Base-by-base conservation (phyloP, 2,888 invertebrate genomes). In the Blastobasis adustella region DNA sequence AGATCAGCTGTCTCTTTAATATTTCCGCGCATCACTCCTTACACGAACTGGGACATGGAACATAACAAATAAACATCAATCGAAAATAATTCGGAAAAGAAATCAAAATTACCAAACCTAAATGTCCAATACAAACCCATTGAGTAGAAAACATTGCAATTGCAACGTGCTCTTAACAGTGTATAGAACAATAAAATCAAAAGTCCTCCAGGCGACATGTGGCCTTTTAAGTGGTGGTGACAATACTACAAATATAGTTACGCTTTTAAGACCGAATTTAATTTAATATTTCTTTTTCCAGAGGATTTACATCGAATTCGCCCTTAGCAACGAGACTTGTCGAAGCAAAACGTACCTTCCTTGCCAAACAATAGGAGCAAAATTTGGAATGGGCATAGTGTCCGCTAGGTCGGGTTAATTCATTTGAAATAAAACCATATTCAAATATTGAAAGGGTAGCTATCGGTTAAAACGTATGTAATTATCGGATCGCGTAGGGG, bases 221-320 rank as follows among this genome's bases (percentile, higher is more conserved):
- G 87, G 85, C 86, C 74, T 71, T 73, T 76, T 80, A 85, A 87
- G 87, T 86, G 85, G 82, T 75, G 82, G 84, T 84, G 87, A 87
- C 87, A 87, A 82, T 83, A 79, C 78, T 79, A 85, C 83, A 86
- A 87, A 86, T 86, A 86, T 71, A 78, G 81, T 82, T 82, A 87
- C 82, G 76, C 79, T 81, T 80, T 78, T 78, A 75, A 75, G 78
- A 82, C 76, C 73, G 71, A 66, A 82, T 82, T 76, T 69, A 66
- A 66, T 71, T 74, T 78, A 76, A 73, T 78, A 79, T 79, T 78
- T 75, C 73, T 64, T 51, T 46, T 51, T 47, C 38, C 43, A 36
- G 10, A 10, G 37, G 10, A 6, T 7, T 60, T 55, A 62, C 55
- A 59, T 57, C 62, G 68, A 62, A 55, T 58, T 37, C 59, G 62